phyloP scores from a whole-genome alignment of 2,113 vertebrate genomes.

The Callipepla squamata region DNA sequence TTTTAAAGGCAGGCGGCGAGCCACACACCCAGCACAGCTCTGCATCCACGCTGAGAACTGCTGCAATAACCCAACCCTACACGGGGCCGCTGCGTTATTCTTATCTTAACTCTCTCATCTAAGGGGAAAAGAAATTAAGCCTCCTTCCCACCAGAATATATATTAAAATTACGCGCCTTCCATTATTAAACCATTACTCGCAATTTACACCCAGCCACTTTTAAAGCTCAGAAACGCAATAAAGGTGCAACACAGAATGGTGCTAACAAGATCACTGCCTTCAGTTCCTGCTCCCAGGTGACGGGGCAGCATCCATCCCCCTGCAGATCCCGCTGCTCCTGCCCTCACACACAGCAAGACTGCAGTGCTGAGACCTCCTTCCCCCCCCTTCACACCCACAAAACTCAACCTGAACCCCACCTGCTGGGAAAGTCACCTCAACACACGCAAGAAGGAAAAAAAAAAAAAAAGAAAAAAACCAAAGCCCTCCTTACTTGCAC shows the following conservation, averaged over 20 bases:
- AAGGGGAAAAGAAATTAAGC: not conserved
- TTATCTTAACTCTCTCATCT: not conserved
- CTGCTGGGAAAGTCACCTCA: not conserved
- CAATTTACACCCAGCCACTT: slow-evolving; percentile 11
- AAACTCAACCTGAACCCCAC: not conserved
- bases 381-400: not conserved
- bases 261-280: not conserved
- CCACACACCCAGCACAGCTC: not conserved
- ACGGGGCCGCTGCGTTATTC: not conserved
- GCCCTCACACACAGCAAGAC: too few species aligned
- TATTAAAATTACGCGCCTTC: not conserved
- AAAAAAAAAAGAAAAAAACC: not conserved
- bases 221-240: not conserved
- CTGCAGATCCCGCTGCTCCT: too few species aligned
- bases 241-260: not conserved
- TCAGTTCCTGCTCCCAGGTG: not conserved
- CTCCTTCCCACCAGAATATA: not conserved
- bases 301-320: not conserved
- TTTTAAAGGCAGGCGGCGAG: not conserved
- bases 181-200: not conserved
- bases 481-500: not conserved
- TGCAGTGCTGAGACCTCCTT: not conserved
- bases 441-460: not conserved
- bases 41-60: not conserved
- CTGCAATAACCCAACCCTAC: not conserved